Conservation (phyloP, 2,113 vertebrate species). For the Hepsetus odoe region DNA sequence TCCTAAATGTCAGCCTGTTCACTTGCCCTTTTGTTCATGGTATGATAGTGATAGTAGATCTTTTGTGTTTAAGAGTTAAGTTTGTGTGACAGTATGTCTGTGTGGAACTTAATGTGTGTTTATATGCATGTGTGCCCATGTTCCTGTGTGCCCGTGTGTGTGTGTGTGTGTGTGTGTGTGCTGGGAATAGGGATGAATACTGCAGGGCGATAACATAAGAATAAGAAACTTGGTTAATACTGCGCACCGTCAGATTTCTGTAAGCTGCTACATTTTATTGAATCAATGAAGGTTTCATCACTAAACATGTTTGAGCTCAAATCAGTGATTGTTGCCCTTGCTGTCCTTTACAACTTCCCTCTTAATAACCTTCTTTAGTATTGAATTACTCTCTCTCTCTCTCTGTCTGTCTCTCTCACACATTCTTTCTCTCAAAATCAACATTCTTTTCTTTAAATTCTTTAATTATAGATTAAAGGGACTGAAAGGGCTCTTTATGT, state of each 20-base stretch:
- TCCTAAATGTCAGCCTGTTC: too few relatives aligned
- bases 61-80: too few relatives aligned
- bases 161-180: background rate
- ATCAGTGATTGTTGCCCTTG: background rate
- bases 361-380: background rate
- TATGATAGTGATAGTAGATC: too few relatives aligned
- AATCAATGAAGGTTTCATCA: conserved; percentile 20
- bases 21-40: too few relatives aligned
- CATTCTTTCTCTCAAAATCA: too few relatives aligned
- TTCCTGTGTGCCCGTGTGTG: background rate
- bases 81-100: too few relatives aligned
- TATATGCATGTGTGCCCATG: too few relatives aligned
- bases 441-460: too few relatives aligned
- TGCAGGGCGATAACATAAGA: background rate
- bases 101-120: too few relatives aligned
- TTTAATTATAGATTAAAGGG: too few relatives aligned
- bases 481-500: too few relatives aligned
- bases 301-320: conserved; percentile 3
- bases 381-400: background rate
- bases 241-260: conserved; percentile 13
- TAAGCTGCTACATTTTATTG: conserved; percentile 8
- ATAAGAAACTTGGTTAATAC: background rate
- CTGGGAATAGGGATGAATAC: background rate
- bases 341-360: background rate
- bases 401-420: background rate